Evolutionary conservation across 1,140 invertebrate species (phyloP), one percentile per base, ranked within the genome.

Genomic region (Aphaenogaster floridana): DNA sequence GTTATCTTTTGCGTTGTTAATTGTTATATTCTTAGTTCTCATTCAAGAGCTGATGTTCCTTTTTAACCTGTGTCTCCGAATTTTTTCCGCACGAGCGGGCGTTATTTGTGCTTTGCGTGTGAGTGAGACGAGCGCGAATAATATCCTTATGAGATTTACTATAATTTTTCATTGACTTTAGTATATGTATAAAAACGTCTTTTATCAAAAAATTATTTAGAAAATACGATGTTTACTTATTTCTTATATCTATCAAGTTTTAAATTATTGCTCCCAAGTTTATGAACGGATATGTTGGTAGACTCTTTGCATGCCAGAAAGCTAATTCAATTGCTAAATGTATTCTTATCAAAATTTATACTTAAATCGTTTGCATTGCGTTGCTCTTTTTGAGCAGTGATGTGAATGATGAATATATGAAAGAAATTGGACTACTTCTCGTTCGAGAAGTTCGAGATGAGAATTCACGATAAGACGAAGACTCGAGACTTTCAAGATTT

Each of bases 401-500:
- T 42, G 21, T 15, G 11, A 7, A 57, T 42, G 15, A 48, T 52
- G 57, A 34, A n/a, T 64, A 79, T 36, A 64, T 79, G 28, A 48
- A 84, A 87, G 34, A 86, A 88, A 45, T 72, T 79, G 64, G 64
- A 71, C 36, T 52, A 54, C 48, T 81, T 66, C n/a, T 17, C 36
- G 28, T 17, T 50, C 11, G 21, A 74, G 63, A 88, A 89, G 57
- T 89, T 86, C 48, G 48, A 69, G 80, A 89, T 85, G 68, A 80
- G 63, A 88, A 78, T 89, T 88, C 66, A 72, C 39, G 87, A 88
- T 74, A 48, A 61, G 45, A 34, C 28, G 34, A 57, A 87, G 36
- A 64, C 42, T 17, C n/a, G 50, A 63, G 69, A 88, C 72, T 89
- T 79, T 50, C 57, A 52, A 86, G 66, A 79, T 89, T 88, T 85